These are phyloP conservation scores for Gymnobelideus leadbeateri DNA, from an alignment of 2,113 vertebrate genomes.

Conservation along the genomic window DNA sequence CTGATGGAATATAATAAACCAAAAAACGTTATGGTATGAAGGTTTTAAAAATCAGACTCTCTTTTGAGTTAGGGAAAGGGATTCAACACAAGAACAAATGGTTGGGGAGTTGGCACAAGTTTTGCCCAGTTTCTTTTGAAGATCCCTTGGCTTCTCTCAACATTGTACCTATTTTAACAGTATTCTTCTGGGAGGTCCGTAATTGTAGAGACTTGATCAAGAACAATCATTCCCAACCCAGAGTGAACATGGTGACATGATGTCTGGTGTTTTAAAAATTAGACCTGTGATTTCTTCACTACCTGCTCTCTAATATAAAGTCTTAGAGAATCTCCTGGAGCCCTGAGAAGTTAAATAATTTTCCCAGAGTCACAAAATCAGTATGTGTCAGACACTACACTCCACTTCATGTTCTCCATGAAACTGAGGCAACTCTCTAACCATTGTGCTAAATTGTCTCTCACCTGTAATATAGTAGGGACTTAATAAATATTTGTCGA, in stretches of 20 bases:
- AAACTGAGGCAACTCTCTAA: neutral
- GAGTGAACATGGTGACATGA: neutral
- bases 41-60: too few relatives aligned
- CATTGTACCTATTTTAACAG: neutral
- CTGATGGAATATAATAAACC: constrained; percentile 73
- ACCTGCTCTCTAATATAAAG: neutral
- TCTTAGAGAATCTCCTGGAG: neutral
- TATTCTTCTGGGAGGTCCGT: neutral
- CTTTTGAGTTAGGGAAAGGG: too few relatives aligned
- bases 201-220: neutral
- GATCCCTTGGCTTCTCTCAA: neutral
- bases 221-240: too few relatives aligned
- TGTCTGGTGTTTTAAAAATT: neutral
- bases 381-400: neutral
- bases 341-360: neutral
- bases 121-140: too few relatives aligned
- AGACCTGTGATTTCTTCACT: neutral
- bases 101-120: too few relatives aligned
- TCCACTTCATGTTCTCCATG: neutral
- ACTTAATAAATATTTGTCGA: too few relatives aligned
- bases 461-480: too few relatives aligned
- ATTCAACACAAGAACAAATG: too few relatives aligned
- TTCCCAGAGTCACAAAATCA: neutral
- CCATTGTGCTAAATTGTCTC: too few relatives aligned
- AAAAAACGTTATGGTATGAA: constrained; percentile 52